Conservation (phyloP, 2,888 invertebrate genomes). For the Lithosia quadra region DNA sequence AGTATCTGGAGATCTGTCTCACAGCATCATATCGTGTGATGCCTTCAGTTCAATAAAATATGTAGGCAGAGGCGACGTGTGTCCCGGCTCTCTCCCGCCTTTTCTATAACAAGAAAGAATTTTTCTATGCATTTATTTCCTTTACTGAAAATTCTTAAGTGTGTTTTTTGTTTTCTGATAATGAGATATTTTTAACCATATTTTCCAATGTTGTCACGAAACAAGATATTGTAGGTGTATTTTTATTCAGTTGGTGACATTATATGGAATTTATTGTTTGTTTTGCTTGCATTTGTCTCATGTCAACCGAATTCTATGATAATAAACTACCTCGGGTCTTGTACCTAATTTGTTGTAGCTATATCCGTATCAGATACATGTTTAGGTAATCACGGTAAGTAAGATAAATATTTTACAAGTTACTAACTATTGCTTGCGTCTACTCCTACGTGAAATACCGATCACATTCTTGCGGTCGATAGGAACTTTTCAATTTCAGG, state of each 20-base stretch:
- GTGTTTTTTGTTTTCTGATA: slow-evolving; percentile 60
- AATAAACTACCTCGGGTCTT: slow-evolving; percentile 33
- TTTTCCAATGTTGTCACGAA: slow-evolving; percentile 30
- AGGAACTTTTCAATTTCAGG: too few species aligned
- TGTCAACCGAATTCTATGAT: slow-evolving; percentile 27
- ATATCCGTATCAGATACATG: slow-evolving; percentile 19
- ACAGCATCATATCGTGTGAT: slow-evolving; percentile 49
- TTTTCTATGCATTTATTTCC: slow-evolving; percentile 84
- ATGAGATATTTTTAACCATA: slow-evolving; percentile 47
- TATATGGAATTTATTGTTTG: slow-evolving; percentile 51
- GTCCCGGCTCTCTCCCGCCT: slow-evolving; percentile 69
- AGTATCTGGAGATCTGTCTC: slow-evolving; percentile 63
- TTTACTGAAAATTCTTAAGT: slow-evolving; percentile 72
- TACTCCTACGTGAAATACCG: neutral
- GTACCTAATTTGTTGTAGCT: slow-evolving; percentile 26
- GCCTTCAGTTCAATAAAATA: slow-evolving; percentile 80
- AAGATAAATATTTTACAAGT: neutral
- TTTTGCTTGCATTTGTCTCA: slow-evolving; percentile 38
- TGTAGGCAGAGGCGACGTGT: slow-evolving; percentile 81
- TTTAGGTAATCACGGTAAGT: neutral
- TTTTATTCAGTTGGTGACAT: slow-evolving; percentile 45
- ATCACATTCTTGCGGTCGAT: too few species aligned
- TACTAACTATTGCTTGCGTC: neutral
- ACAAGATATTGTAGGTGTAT: slow-evolving; percentile 49
- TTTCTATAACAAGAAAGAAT: slow-evolving; percentile 85